Evolutionary conservation across 2,797 vertebrate genomes (phyloP), one percentile per base, ranked within the genome.

Genomic region (Phoebastria nigripes): DNA sequence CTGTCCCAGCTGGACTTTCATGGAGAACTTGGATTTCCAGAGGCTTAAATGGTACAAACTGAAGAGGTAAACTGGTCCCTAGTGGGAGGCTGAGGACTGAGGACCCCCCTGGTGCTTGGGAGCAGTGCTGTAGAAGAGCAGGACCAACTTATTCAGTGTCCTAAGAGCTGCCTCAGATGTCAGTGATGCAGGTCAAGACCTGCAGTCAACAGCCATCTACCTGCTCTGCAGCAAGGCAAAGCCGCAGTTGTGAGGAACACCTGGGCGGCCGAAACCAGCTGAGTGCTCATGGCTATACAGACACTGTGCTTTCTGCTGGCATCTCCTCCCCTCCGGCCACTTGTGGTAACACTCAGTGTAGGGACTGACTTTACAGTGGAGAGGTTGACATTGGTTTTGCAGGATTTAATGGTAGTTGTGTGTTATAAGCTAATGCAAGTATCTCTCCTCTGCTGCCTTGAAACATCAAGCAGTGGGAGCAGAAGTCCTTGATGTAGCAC

Each of bases 131-230:
- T 25, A 65, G 56, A 89, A 89, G 13, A 74, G 5, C 11, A 67
- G 54, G 8, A 49, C 20, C 39, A 56, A 29, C 5, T n/a, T 71
- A 52, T 13, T 77, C 10, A 25, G 6, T 41, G 24, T 44, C 20
- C 16, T 78, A 63, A 47, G n/a, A 55, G 12, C 18, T 78, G 37
- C 15, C 46, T 54, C 2, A 1, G 14, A 65, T 19, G 16, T 56
- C 63, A 49, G 25, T 0, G 0, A n/a, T 0, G 0, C 14, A 66
- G 71, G 25, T 37, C 39, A 62, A 78, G 35, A 77, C 25, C 24
- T 62, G 29, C 19, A 74, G 33, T 59, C 25, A 47, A 25, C 10
- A 55, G 7, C 25, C 16, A 24, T 33, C 33, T 19, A 37, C 31
- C n/a, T 56, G 25, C 44, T 76, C 54, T 72, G 39, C 47, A 76